Base-by-base conservation (phyloP, 2,888 invertebrate genomes). In the Sisyra terminalis region DNA sequence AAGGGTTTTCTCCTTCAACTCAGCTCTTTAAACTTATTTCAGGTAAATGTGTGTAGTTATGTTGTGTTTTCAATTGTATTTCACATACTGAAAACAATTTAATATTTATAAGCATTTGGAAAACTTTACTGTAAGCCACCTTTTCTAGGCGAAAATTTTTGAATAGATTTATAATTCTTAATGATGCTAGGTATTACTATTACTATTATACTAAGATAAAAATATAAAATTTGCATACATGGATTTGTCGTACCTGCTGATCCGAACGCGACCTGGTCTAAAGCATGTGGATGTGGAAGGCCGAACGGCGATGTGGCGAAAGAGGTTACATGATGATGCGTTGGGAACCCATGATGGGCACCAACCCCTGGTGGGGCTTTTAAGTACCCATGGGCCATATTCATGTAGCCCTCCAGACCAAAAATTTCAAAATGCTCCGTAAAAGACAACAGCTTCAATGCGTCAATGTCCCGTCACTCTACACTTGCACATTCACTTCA, bases 241-340 rank as follows among this genome's bases (percentile, higher is more conserved):
- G 11, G 37, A 16, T 37, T 11, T n/a, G 18, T 52, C 50, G 58
- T 59, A 62, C 61, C 62, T 60, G 58, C 60, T 43, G 58, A 55
- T 7, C 37, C 37, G 46, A 56, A 61, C 3, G 57, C 54, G 9
- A 58, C 56, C n/a, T 58, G 52, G 13, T 60, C 59, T 48, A 59
- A 45, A n/a, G 56, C 51, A 45, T 60, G 60, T 3, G 56, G 50
- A 13, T 15, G 30, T 10, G 34, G 34, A 9, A 61, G 48, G 3
- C 56, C 57, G 47, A 60, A 61, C 0, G 56, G 56, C 3, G 53
- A 51, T 24, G 61, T 45, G 6, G 51, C 52, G 4, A 59, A 53
- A 37, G 54, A 47, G 40, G 54, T 46, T 16, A 58, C 50, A 11
- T 53, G 51, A 16, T 55, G 55, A 34, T 53, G 51, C 43, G 52